Conservation (phyloP, 1,140 invertebrate species). For the Ceratitis capitata region DNA sequence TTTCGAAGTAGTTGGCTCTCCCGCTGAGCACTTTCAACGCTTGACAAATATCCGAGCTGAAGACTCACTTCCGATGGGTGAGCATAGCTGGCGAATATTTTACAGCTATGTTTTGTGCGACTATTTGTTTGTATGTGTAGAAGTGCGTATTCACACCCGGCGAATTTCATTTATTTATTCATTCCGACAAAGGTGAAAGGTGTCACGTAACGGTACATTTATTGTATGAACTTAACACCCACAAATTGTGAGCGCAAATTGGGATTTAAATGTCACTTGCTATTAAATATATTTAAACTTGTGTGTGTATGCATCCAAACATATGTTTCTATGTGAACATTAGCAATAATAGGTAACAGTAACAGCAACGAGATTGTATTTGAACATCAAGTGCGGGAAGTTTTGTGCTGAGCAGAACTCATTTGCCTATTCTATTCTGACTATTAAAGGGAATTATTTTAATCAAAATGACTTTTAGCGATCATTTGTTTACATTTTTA, state of each 20-base stretch:
- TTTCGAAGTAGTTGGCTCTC: not conserved
- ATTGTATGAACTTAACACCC: not conserved
- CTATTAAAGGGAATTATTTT: not conserved
- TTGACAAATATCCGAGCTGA: not conserved
- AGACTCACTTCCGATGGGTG: not conserved
- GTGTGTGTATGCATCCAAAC: too few species aligned
- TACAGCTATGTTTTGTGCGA: not conserved
- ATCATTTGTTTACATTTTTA: not conserved
- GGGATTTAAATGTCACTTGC: not conserved
- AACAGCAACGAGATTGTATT: not conserved
- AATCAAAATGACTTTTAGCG: too few species aligned
- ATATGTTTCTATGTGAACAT: too few species aligned
- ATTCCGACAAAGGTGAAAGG: not conserved
- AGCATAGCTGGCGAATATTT: too few species aligned
- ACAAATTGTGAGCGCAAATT: conserved; percentile 1
- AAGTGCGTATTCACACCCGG: not conserved
- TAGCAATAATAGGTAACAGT: not conserved
- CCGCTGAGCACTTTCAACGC: not conserved
- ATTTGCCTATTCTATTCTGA: not conserved
- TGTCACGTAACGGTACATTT: not conserved
- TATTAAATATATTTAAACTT: not conserved
- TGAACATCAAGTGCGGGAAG: not conserved
- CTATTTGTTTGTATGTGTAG: not conserved
- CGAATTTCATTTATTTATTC: not conserved
- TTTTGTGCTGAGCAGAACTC: not conserved